A percentile compares a stretch with the other conserved stretches of the same genome.
These are phyloP conservation scores for Drosophila parvula DNA, from an alignment of 1,140 invertebrate genomes.

Conservation along the genomic window DNA sequence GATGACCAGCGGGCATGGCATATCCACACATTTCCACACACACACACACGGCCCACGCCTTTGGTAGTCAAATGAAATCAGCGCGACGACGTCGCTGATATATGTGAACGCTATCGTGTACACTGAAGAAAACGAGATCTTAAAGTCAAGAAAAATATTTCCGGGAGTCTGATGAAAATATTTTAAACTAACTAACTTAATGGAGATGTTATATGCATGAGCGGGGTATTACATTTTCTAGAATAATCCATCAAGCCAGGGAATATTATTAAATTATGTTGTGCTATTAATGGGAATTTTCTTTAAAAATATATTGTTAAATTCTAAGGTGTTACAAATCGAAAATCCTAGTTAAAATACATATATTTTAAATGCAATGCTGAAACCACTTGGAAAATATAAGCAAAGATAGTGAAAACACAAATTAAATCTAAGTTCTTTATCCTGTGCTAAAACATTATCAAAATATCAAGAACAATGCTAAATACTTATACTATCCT, in stretches of 20 bases:
- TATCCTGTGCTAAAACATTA: no score
- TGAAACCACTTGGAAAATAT: no score
- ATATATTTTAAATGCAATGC: no score
- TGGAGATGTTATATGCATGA: not conserved
- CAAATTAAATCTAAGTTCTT: no score
- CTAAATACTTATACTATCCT: no score
- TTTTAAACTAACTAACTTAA: not conserved
- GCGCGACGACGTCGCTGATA: slow-evolving; percentile 75
- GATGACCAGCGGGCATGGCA: slow-evolving; percentile 66
- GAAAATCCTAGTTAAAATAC: no score
- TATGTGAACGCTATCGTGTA: slow-evolving; percentile 31
- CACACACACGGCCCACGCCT: slow-evolving; percentile 51
- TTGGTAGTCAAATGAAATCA: slow-evolving; percentile 79
- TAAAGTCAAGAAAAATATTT: not conserved
- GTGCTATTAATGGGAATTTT: no score
- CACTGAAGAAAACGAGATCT: slow-evolving; percentile 1
- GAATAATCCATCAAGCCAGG: not conserved
- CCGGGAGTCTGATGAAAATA: not conserved
- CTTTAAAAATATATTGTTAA: no score
- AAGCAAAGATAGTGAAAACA: no score
- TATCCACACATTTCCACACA: slow-evolving; percentile 53
- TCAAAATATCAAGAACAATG: no score
- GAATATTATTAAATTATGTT: not conserved
- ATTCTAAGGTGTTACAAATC: no score
- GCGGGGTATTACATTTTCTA: no score